Conservation (phyloP, 2,888 invertebrate genomes). For the Anticlea derivata region DNA sequence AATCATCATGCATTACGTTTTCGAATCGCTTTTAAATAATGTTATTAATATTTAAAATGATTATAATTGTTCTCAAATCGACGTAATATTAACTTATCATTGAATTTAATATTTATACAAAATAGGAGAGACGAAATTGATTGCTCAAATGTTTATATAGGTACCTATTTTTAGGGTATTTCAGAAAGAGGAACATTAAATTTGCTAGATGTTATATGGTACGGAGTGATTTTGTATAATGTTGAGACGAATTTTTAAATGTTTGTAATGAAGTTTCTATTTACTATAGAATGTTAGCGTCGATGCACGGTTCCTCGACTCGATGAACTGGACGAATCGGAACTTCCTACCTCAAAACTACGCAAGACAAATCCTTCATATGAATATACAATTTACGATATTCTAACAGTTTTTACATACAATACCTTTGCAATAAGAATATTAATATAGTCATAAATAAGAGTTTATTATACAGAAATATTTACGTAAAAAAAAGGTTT, state of each 20-base stretch:
- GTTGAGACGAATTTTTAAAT: conserved; percentile 79
- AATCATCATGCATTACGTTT: conserved; percentile 77
- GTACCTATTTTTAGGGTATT: conserved; percentile 80
- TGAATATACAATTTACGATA: conserved; percentile 68
- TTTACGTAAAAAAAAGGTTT: conserved; percentile 76
- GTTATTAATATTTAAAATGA: conserved; percentile 55
- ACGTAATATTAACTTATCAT: conserved; percentile 71
- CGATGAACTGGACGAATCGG: conserved; percentile 45
- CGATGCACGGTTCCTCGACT: conserved; percentile 47
- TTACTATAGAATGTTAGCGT: conserved; percentile 37
- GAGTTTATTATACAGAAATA: conserved; percentile 80
- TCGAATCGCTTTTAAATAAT: conserved; percentile 73
- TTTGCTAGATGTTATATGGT: conserved; percentile 77
- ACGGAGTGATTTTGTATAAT: conserved; percentile 77
- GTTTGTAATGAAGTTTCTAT: conserved; percentile 59
- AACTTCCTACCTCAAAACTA: conserved; percentile 82
- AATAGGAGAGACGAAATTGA: conserved; percentile 80
- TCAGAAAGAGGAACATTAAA: conserved; percentile 76
- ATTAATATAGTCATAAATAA: conserved; percentile 73
- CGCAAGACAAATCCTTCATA: conserved; percentile 72
- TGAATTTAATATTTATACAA: conserved; percentile 81
- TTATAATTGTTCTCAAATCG: conserved; percentile 64
- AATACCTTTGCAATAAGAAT: conserved; percentile 68
- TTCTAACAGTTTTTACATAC: conserved; percentile 71
- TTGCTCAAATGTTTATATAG: conserved; percentile 83